A percentile compares a stretch with the other conserved stretches of the same genome.
Evolutionary conservation across 2,888 invertebrate species (phyloP).

Genomic region (Rhagium mordax): DNA sequence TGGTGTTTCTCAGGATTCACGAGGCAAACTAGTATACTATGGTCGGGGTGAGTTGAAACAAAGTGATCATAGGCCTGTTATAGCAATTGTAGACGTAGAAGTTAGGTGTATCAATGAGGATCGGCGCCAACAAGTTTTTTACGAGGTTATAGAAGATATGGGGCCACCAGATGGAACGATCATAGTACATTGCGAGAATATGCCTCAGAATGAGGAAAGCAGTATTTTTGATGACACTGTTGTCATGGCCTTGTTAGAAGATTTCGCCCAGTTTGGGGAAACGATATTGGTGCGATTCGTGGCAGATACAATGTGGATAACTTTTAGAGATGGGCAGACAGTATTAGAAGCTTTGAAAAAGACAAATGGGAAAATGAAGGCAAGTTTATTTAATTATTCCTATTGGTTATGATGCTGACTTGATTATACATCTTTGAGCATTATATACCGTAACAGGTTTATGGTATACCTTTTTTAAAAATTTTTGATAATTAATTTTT

Average conservation of each 20-base stretch:
- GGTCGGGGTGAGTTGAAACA: slow-evolving; percentile 96
- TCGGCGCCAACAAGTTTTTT: slow-evolving; percentile 85
- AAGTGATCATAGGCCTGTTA: slow-evolving; percentile 97
- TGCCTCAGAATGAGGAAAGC: slow-evolving; percentile 65
- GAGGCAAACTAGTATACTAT: slow-evolving; percentile 88
- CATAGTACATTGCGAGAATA: slow-evolving; percentile 75
- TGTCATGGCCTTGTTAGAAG: slow-evolving; percentile 84
- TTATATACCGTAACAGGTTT: no score
- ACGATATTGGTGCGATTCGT: slow-evolving; percentile 93
- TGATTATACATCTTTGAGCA: no score
- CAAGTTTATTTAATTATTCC: slow-evolving; percentile 28
- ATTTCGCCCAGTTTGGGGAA: slow-evolving; percentile 89
- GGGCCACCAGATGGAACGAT: slow-evolving; percentile 98
- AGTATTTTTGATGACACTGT: slow-evolving; percentile 86
- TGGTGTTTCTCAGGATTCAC: slow-evolving; percentile 76
- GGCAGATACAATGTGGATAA: slow-evolving; percentile 91
- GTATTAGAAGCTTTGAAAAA: slow-evolving; percentile 80
- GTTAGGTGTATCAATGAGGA: slow-evolving; percentile 85
- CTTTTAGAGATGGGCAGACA: slow-evolving; percentile 91
- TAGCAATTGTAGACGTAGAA: slow-evolving; percentile 91
- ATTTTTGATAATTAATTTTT: no score
- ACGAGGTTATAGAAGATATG: slow-evolving; percentile 84
- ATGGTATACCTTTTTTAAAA: no score
- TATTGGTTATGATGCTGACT: no score
- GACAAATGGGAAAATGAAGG: slow-evolving; percentile 56